A percentile compares a stretch with the other conserved stretches of the same genome.
These are phyloP conservation scores for Lasiurus borealis DNA, from an alignment of 2,113 vertebrate species.

Conservation along the genomic window DNA sequence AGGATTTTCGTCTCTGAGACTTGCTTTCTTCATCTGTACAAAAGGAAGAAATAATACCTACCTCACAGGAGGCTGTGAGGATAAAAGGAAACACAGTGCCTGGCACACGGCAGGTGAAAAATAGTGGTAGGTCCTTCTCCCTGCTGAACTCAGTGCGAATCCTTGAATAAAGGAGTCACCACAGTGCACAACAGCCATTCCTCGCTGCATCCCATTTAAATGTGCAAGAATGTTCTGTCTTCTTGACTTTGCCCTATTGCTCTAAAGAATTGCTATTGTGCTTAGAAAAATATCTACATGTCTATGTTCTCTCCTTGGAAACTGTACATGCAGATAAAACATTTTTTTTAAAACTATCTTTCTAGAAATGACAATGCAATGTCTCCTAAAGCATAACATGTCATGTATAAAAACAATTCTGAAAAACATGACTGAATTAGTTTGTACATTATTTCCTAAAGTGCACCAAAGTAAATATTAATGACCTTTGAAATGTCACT, in stretches of 20 bases:
- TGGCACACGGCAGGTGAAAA: background rate
- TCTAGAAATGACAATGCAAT: conserved; percentile 49
- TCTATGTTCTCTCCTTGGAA: conserved; percentile 61
- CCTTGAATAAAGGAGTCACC: background rate
- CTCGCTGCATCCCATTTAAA: background rate
- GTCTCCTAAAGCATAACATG: conserved; percentile 55
- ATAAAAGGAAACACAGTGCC: background rate
- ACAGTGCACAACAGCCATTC: background rate
- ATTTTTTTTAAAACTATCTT: conserved; percentile 16
- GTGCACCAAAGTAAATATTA: conserved; percentile 88
- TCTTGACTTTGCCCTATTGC: background rate
- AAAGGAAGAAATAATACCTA: background rate
- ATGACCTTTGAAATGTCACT: conserved; percentile 76
- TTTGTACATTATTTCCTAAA: conserved; percentile 84
- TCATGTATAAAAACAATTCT: conserved; percentile 66
- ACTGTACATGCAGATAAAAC: conserved; percentile 55
- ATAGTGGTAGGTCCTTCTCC: background rate
- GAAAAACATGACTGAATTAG: conserved; percentile 68
- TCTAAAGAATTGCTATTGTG: conserved; percentile 53
- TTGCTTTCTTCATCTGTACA: conserved; percentile 25
- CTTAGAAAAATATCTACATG: conserved; percentile 55
- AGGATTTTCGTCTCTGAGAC: background rate
- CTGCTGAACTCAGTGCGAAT: background rate
- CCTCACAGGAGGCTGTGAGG: conserved; percentile 25
- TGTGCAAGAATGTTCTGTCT: background rate